Conservation (phyloP, 2,888 invertebrate genomes). For the Tenodera sinensis region DNA sequence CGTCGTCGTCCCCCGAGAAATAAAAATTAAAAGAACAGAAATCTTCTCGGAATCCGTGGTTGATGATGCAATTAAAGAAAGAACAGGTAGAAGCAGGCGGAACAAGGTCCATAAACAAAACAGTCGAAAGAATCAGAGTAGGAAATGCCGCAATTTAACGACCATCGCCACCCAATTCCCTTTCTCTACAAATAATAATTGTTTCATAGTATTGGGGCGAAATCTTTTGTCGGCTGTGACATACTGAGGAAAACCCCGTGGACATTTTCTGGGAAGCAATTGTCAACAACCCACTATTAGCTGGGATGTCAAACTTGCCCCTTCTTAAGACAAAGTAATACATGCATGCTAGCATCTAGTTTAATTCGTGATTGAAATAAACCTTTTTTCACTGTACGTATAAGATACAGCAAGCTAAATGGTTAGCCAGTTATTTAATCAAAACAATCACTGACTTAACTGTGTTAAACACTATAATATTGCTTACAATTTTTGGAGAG, state of each 20-base stretch:
- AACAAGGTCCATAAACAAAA: background rate
- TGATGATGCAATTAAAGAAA: slow-evolving; percentile 28
- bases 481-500: too few species aligned
- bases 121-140: background rate
- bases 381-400: too few species aligned
- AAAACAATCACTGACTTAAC: too few species aligned
- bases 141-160: background rate
- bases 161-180: background rate
- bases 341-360: too few species aligned
- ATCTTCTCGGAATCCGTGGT: slow-evolving; percentile 25
- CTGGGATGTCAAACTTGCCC: too few species aligned
- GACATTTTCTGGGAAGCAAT: too few species aligned
- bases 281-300: too few species aligned
- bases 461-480: too few species aligned
- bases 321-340: too few species aligned
- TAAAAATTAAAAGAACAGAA: slow-evolving; percentile 19
- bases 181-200: background rate
- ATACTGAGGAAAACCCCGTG: background rate
- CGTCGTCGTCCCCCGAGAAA: background rate
- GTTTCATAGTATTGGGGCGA: background rate
- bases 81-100: background rate
- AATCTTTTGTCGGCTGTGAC: background rate
- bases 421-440: too few species aligned
- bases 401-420: too few species aligned
- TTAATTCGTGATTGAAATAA: too few species aligned